phyloP scores from a whole-genome alignment of 2,113 vertebrate genomes.

The Passer domesticus region DNA sequence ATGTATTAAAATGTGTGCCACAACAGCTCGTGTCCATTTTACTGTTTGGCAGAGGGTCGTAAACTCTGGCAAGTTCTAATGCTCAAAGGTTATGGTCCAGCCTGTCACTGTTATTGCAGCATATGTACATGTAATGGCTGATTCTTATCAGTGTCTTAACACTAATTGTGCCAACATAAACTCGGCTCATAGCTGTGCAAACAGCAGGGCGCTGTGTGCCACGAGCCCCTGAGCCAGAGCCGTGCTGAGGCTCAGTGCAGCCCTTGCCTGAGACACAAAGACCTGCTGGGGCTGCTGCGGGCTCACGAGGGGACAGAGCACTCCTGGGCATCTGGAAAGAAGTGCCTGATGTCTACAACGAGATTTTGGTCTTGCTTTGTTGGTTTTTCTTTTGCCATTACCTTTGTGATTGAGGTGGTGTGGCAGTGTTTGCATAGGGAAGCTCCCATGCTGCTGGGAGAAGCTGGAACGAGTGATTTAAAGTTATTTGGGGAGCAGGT shows the following conservation, averaged over 20 bases:
- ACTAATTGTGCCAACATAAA: not conserved
- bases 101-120: not conserved
- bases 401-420: not conserved
- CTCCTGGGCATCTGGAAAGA: not conserved
- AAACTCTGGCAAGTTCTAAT: not conserved
- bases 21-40: not conserved
- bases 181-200: not conserved
- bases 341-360: not conserved
- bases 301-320: not conserved
- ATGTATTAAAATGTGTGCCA: not conserved
- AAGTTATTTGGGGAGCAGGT: not conserved
- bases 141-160: not conserved
- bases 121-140: not conserved
- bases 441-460: not conserved
- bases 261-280: not conserved
- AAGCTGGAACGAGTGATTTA: not conserved
- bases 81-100: not conserved
- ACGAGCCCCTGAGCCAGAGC: not conserved
- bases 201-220: not conserved
- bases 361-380: not conserved
- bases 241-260: not conserved
- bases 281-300: not conserved
- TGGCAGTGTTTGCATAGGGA: not conserved
- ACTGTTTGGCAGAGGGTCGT: not conserved
- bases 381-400: fast-evolving